phyloP scores from a whole-genome alignment of 2,888 invertebrate species.

The Liodrosophila aerea region DNA sequence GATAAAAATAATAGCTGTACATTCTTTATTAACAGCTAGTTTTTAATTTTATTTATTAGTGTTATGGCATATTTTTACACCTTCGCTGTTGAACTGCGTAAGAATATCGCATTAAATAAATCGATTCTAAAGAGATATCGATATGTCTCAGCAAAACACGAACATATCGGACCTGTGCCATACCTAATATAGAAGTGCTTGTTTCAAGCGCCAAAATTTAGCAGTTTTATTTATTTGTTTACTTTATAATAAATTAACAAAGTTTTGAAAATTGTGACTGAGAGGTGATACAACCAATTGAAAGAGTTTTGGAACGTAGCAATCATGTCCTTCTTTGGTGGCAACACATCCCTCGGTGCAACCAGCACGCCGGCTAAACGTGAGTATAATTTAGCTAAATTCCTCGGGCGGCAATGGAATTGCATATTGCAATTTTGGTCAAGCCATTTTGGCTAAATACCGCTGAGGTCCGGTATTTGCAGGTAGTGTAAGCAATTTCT shows the following conservation, averaged over 20 bases:
- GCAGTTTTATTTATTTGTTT: conserved; percentile 39
- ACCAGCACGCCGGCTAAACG: conserved; percentile 84
- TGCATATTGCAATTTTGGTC: not conserved
- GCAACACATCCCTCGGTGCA: conserved; percentile 82
- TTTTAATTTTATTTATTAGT: not conserved
- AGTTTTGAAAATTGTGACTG: not conserved
- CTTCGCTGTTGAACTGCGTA: not conserved
- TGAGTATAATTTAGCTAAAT: conserved; percentile 77
- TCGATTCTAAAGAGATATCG: conserved; percentile 17
- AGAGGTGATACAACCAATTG: conserved; percentile 3
- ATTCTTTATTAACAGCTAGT: no score
- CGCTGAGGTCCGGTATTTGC: conserved; percentile 28
- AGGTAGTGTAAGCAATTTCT: conserved; percentile 48
- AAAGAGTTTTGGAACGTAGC: conserved; percentile 1
- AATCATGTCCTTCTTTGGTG: conserved; percentile 82
- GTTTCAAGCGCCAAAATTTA: conserved; percentile 54
- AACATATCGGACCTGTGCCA: conserved; percentile 25
- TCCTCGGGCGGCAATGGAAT: conserved; percentile 18
- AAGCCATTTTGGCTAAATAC: conserved; percentile 66
- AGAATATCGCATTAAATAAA: conserved; percentile 1
- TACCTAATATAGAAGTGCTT: conserved; percentile 25
- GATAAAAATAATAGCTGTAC: no score
- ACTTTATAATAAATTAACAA: conserved; percentile 11
- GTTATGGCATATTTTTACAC: not conserved
- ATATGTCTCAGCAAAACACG: not conserved